Conservation (phyloP, 2,113 vertebrate genomes). For the Xiphophorus hellerii region DNA sequence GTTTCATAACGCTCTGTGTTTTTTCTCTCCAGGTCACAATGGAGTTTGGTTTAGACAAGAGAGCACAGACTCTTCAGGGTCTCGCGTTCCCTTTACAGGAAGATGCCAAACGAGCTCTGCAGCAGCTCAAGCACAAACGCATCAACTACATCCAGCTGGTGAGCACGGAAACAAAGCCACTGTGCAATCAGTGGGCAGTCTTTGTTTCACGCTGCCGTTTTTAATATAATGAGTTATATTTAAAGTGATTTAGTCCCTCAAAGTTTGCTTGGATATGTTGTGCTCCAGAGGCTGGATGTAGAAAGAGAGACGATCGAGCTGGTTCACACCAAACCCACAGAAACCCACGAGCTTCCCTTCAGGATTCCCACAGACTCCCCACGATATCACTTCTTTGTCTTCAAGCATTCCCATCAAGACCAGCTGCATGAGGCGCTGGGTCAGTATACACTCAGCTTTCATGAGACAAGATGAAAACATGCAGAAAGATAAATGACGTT, state of each 20-base stretch:
- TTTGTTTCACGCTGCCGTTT: background rate
- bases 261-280: conserved; percentile 17
- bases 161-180: conserved; percentile 40
- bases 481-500: background rate
- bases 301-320: conserved; percentile 93
- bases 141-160: conserved; percentile 99
- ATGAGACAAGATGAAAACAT: background rate
- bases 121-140: conserved; percentile 88
- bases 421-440: conserved; percentile 92
- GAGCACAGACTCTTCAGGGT: conserved; percentile 93
- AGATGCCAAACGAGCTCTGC: conserved; percentile 89
- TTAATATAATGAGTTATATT: background rate
- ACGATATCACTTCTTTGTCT: conserved; percentile 97
- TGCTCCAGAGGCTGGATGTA: conserved; percentile 88
- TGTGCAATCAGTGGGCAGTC: background rate
- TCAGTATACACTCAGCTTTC: conserved; percentile 71
- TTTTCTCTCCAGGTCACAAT: conserved; percentile 86
- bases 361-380: conserved; percentile 91
- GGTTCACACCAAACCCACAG: conserved; percentile 93
- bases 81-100: conserved; percentile 92
- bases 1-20: background rate
- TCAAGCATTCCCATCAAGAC: conserved; percentile 93
- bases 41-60: conserved; percentile 94
- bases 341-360: conserved; percentile 86
- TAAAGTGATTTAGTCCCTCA: background rate